Evolutionary conservation across 2,797 vertebrate genomes (phyloP), one percentile per base, ranked within the genome.

Genomic region (Hydrocynus forskahlii): DNA sequence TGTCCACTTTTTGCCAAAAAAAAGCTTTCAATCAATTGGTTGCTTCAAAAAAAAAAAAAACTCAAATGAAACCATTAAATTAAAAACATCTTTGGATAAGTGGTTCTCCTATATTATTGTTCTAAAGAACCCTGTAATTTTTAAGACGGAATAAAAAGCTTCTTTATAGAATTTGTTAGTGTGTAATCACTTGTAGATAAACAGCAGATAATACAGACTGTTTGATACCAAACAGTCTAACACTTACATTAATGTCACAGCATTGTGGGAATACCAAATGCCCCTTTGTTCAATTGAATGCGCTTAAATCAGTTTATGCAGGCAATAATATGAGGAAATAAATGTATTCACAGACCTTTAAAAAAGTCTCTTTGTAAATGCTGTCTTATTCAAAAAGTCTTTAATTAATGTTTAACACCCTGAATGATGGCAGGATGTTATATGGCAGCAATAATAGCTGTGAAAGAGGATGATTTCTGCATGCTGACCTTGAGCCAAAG

Each of bases 391-490:
- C 62, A 73, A 76, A 68, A 81, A 40, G 68, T 16, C 60, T 74
- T 82, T 74, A 73, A 78, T 78, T 82, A 78, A 77, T 48, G 52
- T 89, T 89, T 91, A 88, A 89, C 88, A 79, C 71, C 83, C 86
- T 76, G 85, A 89, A 88, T 78, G 60, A 84, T 84, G 83, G 38
- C 74, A 79, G 59, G 60, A 8, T 71, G 81, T 85, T 87, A 83
- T 84, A 79, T 83, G 83, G 78, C 72, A 88, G 78, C 87, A 92
- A 92, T 90, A 88, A 92, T 87, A 86, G 86, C 86, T 86, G 87
- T 50, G 87, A 81, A 87, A 89, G 66, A 84, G 80, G 79, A 80
- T 88, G 79, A 83, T 88, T 88, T 87, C 87, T 88, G 82, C 87
- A 87, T 73, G 77, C 75, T 87, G 85, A 79, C 86, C 90, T 89